Base-by-base conservation (phyloP, 2,113 vertebrate genomes). In the Theropithecus gelada region DNA sequence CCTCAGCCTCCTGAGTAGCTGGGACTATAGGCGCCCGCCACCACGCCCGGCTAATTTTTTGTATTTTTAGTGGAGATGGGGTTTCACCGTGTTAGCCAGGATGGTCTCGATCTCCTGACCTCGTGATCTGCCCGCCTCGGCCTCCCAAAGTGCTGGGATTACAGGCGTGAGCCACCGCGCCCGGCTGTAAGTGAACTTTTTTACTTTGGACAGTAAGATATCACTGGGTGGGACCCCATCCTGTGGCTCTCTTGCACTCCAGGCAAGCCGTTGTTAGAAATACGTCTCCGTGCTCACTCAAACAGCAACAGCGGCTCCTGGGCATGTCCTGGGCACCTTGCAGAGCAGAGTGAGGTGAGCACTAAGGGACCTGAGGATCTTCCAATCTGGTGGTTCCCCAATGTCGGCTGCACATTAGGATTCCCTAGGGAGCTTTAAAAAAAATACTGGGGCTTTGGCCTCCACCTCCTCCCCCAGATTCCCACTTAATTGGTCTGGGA, bases 401-500 rank as follows among this genome's bases (percentile, higher is more conserved):
- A 5, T 38, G 64, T 8, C 45, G 64, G 45, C 79, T 81, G 72
- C 38, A 48, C 0, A 14, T 88, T 88, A 94, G 3, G 72, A 55
- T 93, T 6, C 93, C 82, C 72, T 11, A 45, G 82, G 81, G 94
- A 94, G 52, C 85, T 95, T 93, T 94, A 12, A 92, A 98, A 91
- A 85, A 95, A 85, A 45, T 81, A 81, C 94, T n/a, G 55, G 70
- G 79, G 45, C 73, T 89, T 61, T 90, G 66, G 88, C 52, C 70
- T 86, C 93, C 30, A 27, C 68, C 43, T 59, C 38, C 52, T 25
- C 81, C n/a, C 48, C 27, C n/a, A 25, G 72, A 48, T 88, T 84
- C 79, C 55, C 61, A 96, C 32, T 95, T 97, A 97, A 97, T 96
- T 98, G 91, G 93, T 93, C 95, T 96, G 89, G 79, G 86, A 91